Evolutionary conservation across 1,140 invertebrate species (phyloP).

Genomic region (Leucophenga varia): DNA sequence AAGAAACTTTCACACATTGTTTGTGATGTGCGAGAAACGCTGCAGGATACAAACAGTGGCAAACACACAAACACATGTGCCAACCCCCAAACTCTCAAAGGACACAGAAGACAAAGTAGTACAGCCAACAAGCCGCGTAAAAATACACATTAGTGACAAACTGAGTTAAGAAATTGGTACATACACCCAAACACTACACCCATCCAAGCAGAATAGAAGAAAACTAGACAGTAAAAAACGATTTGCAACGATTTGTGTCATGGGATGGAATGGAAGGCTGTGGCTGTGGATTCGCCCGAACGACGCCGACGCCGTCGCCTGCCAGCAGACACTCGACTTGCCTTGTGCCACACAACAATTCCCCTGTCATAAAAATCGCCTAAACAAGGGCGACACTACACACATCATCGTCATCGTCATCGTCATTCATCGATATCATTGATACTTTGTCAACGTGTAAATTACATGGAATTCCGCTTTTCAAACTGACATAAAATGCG

Average conservation of each 20-base stretch:
- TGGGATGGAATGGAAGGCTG: no score
- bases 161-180: neutral
- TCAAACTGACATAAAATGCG: slow-evolving; percentile 6
- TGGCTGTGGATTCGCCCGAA: no score
- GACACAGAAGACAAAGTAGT: no score
- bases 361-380: no score
- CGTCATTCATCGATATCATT: slow-evolving; percentile 46
- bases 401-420: slow-evolving; percentile 22
- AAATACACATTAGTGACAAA: slow-evolving; percentile 38
- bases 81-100: slow-evolving; percentile 9
- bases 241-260: slow-evolving; percentile 52
- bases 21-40: slow-evolving; percentile 45
- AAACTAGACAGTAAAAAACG: slow-evolving; percentile 54
- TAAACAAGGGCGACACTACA: no score
- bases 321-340: no score
- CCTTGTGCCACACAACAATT: no score
- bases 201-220: no score
- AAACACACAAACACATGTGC: slow-evolving; percentile 7
- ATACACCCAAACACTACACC: no score
- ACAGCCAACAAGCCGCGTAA: slow-evolving; percentile 24
- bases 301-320: no score
- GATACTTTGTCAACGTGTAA: slow-evolving; percentile 53
- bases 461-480: slow-evolving; percentile 45
- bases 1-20: slow-evolving; percentile 55
- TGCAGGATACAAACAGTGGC: slow-evolving; percentile 42